These are phyloP conservation scores for Sitophilus oryzae DNA, from an alignment of 1,140 invertebrate genomes.

Conservation along the genomic window DNA sequence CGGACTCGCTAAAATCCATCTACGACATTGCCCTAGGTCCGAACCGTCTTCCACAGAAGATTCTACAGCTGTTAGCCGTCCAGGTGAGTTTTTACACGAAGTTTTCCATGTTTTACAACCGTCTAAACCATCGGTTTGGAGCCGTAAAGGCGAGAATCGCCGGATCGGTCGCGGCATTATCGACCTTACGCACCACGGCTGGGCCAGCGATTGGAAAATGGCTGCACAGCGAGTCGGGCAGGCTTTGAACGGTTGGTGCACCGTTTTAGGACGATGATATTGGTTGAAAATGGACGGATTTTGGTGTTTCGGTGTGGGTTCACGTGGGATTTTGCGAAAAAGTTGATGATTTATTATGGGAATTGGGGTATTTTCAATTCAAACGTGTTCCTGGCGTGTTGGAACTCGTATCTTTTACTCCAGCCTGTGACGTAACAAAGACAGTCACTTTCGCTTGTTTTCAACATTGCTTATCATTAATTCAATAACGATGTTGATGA, in stretches of 20 bases:
- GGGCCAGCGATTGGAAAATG: slow-evolving; percentile 6
- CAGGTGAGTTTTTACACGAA: slow-evolving; percentile 30
- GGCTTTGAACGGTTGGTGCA: not conserved
- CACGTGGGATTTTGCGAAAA: not conserved
- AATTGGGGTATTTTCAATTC: not conserved
- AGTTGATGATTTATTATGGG: not conserved
- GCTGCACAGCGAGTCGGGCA: not conserved
- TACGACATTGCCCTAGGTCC: slow-evolving; percentile 29
- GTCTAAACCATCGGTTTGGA: too few species aligned
- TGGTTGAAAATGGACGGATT: not conserved
- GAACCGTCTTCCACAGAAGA: slow-evolving; percentile 26
- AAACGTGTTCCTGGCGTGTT: too few species aligned
- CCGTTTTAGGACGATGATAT: not conserved
- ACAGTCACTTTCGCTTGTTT: too few species aligned
- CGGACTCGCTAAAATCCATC: slow-evolving; percentile 31
- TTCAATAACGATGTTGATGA: too few species aligned
- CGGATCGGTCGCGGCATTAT: slow-evolving; percentile 26
- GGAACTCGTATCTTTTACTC: too few species aligned
- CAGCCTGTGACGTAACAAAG: too few species aligned
- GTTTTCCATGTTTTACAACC: too few species aligned
- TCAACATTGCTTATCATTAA: too few species aligned
- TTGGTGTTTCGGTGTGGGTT: not conserved
- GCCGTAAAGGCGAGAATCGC: slow-evolving; percentile 14
- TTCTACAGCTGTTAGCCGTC: slow-evolving; percentile 26
- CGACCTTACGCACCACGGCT: slow-evolving; percentile 24